Percentiles rank a stretch among this genome's conserved stretches.
Conservation (phyloP, 37 sponge, comb jelly and placozoan species). For the Eunapius fragilis region DNA sequence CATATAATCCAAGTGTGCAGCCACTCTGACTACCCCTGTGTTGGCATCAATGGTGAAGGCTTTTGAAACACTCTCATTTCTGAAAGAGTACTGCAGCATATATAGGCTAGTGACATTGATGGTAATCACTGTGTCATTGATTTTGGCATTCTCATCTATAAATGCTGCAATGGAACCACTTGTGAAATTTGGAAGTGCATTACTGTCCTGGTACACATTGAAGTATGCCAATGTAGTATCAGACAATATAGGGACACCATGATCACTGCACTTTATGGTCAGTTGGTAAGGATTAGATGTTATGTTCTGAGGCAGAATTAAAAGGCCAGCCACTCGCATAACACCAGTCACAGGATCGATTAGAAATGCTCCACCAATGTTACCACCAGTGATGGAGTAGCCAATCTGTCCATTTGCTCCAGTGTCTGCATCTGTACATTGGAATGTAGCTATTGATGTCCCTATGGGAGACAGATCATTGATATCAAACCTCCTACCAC, state of each 20-base stretch:
- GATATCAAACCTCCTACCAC: slow-evolving; percentile 4
- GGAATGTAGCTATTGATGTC: slow-evolving; percentile 17
- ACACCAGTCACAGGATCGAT: slow-evolving; percentile 55
- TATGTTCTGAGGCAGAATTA: slow-evolving; percentile 35
- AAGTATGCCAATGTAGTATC: slow-evolving; percentile 25
- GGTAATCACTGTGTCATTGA: slow-evolving; percentile 38
- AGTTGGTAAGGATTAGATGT: slow-evolving; percentile 15
- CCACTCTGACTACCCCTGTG: slow-evolving; percentile 25
- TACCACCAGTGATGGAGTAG: slow-evolving; percentile 50
- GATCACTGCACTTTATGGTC: slow-evolving; percentile 35
- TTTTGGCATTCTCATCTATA: slow-evolving; percentile 71
- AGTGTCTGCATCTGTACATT: slow-evolving; percentile 60
- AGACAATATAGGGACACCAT: slow-evolving; percentile 45
- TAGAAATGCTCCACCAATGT: slow-evolving; percentile 22
- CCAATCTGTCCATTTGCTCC: slow-evolving; percentile 56
- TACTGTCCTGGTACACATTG: slow-evolving; percentile 38
- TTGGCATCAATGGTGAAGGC: slow-evolving; percentile 34
- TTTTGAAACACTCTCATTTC: slow-evolving; percentile 30
- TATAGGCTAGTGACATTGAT: slow-evolving; percentile 34
- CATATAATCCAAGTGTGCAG: slow-evolving; percentile 55
- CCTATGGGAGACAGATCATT: slow-evolving; percentile 44
- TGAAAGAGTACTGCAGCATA: slow-evolving; percentile 6
- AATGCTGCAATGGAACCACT: neutral
- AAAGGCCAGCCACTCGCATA: slow-evolving; percentile 16
- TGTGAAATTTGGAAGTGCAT: slow-evolving; percentile 10